These are phyloP conservation scores for Eurytoma californica DNA, from an alignment of 2,888 invertebrate species.

Conservation along the genomic window DNA sequence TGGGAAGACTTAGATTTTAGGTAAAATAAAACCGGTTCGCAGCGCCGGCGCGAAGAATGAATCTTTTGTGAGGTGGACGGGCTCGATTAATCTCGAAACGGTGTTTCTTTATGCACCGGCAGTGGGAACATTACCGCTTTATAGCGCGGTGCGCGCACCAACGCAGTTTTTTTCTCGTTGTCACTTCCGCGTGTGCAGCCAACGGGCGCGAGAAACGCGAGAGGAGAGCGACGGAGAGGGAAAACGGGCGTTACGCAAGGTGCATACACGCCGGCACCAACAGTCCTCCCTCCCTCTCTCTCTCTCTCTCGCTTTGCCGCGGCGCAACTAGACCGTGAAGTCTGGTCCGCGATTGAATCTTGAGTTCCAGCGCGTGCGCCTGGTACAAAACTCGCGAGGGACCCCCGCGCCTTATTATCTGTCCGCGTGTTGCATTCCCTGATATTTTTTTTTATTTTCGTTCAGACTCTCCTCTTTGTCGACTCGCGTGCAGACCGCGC, in stretches of 20 bases:
- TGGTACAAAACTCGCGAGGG: no score
- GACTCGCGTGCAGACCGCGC: background rate
- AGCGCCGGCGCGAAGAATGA: conserved; percentile 1
- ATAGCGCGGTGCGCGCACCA: conserved; percentile 4
- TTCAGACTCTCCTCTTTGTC: conserved; percentile 38
- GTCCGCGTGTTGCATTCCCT: background rate
- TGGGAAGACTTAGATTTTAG: background rate
- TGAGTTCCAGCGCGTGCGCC: conserved; percentile 9
- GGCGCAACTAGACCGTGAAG: conserved; percentile 61
- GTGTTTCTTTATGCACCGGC: conserved; percentile 2
- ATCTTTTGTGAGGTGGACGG: conserved; percentile 5
- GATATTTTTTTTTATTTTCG: background rate
- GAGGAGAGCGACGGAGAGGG: conserved; percentile 18
- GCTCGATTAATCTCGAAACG: conserved; percentile 18
- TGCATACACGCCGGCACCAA: conserved; percentile 21
- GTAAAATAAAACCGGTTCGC: conserved; percentile 7
- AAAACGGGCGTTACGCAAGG: conserved; percentile 56
- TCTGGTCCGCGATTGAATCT: conserved; percentile 56
- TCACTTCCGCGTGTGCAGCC: conserved; percentile 20
- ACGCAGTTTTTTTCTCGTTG: background rate
- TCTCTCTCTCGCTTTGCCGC: conserved; percentile 51
- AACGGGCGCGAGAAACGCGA: background rate
- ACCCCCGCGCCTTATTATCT: conserved; percentile 36
- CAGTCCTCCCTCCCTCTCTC: conserved; percentile 32
- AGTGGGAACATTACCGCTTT: conserved; percentile 25